Conservation (phyloP, 35 echinoderm and acorn worm species). For the Holothuria glaberrima region DNA sequence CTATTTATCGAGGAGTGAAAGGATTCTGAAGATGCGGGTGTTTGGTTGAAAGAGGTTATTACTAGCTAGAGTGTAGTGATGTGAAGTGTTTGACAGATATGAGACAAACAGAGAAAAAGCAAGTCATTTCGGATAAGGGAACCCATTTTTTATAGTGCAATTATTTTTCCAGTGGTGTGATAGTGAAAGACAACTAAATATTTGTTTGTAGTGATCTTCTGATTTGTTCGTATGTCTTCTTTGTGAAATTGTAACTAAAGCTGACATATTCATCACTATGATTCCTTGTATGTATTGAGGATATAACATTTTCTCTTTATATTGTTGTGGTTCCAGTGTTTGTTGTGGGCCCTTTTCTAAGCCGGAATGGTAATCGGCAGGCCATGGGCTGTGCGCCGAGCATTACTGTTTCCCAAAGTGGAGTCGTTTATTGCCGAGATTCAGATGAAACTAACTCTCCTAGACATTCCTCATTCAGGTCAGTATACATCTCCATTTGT, state of each 20-base stretch:
- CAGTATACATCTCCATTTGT: too few relatives aligned
- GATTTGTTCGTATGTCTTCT: not conserved
- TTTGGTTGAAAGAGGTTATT: too few relatives aligned
- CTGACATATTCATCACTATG: not conserved
- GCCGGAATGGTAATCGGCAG: constrained; percentile 47
- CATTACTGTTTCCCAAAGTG: constrained; percentile 97
- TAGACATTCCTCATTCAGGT: constrained; percentile 71
- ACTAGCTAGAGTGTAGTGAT: too few relatives aligned
- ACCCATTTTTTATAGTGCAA: too few relatives aligned
- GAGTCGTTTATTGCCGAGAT: constrained; percentile 96
- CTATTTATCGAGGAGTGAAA: too few relatives aligned
- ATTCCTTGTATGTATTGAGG: too few relatives aligned
- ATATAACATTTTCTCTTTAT: not conserved
- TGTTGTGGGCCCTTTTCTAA: constrained; percentile 30
- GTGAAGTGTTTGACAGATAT: too few relatives aligned
- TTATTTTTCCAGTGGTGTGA: too few relatives aligned
- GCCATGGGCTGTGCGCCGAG: constrained; percentile 99
- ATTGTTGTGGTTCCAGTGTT: constrained; percentile 34
- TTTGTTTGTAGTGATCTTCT: not conserved
- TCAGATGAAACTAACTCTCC: constrained; percentile 93
- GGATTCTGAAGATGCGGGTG: too few relatives aligned
- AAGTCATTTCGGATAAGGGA: too few relatives aligned
- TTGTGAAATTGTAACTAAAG: not conserved
- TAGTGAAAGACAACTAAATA: not conserved
- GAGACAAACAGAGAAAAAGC: too few relatives aligned